phyloP scores from a whole-genome alignment of 2,888 invertebrate species.

The Allacma fusca region DNA sequence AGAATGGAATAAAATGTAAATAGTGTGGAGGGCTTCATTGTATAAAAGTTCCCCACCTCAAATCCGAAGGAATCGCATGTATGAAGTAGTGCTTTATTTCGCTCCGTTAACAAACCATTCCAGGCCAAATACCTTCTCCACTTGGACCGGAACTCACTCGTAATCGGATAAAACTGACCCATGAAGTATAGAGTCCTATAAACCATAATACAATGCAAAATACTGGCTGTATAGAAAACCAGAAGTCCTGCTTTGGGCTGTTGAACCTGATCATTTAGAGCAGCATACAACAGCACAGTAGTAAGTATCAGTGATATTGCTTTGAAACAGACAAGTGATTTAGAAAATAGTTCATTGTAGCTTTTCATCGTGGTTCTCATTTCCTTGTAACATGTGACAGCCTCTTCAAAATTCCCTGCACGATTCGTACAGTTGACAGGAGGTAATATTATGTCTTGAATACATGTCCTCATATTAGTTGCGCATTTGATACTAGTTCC shows the following conservation, averaged over 20 bases:
- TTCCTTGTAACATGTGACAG: conserved; percentile 17
- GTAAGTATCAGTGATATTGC: conserved; percentile 9
- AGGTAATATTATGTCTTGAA: neutral
- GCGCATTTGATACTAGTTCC: neutral
- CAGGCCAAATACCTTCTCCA: conserved; percentile 17
- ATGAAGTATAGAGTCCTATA: conserved; percentile 11
- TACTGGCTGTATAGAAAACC: neutral
- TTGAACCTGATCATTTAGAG: neutral
- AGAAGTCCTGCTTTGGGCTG: too few relatives aligned
- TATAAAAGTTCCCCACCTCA: conserved; percentile 22
- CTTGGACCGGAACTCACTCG: neutral
- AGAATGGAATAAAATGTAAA: conserved; percentile 31
- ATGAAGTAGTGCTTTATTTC: conserved; percentile 14
- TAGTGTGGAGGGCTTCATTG: conserved; percentile 13
- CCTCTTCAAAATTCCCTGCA: neutral
- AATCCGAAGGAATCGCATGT: conserved; percentile 20
- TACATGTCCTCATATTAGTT: too few relatives aligned
- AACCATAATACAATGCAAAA: neutral
- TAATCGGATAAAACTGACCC: conserved; percentile 12
- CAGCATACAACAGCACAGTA: conserved; percentile 1
- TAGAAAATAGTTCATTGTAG: conserved; percentile 9
- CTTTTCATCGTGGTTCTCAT: neutral
- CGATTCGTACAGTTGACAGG: neutral
- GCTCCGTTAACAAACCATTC: neutral
- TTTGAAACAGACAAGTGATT: neutral